Conservation (phyloP, 2,797 vertebrate species). For the Oreonectes daqikongensis region DNA sequence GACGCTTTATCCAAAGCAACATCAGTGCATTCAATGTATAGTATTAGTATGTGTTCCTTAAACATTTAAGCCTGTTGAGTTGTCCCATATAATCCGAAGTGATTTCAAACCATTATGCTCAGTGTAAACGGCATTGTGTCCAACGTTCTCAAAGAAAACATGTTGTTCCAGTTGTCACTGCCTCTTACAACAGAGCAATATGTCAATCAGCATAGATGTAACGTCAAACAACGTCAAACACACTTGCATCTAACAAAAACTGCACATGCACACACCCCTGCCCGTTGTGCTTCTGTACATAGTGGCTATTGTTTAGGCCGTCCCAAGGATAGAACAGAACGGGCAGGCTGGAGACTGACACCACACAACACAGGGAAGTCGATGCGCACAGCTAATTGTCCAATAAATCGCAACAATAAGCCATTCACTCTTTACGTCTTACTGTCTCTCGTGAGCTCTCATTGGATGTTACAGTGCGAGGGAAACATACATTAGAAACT, state of each 20-base stretch:
- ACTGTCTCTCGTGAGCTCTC: conserved; percentile 44
- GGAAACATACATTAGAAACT: not conserved
- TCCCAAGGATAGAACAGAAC: conserved; percentile 70
- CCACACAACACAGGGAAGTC: conserved; percentile 80
- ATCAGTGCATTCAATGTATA: not conserved
- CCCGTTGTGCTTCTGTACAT: conserved; percentile 65
- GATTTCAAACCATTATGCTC: not conserved
- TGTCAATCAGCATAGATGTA: conserved; percentile 34
- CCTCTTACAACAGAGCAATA: conserved; percentile 18
- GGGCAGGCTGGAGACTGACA: conserved; percentile 81
- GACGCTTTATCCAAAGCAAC: no score
- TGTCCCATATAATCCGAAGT: conserved; percentile 6
- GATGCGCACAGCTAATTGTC: conserved; percentile 80
- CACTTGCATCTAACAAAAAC: not conserved
- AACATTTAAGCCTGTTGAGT: not conserved
- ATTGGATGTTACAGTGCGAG: not conserved
- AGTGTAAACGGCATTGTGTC: not conserved
- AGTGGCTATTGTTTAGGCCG: conserved; percentile 73
- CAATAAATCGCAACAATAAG: conserved; percentile 79
- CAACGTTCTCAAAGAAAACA: conserved; percentile 11
- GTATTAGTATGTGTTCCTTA: no score
- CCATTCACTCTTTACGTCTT: conserved; percentile 70
- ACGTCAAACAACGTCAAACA: not conserved
- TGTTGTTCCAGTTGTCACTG: conserved; percentile 10
- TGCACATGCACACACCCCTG: conserved; percentile 6